These are phyloP conservation scores for Drosophila pectinifera DNA, from an alignment of 1,140 invertebrate genomes.

Conservation along the genomic window DNA sequence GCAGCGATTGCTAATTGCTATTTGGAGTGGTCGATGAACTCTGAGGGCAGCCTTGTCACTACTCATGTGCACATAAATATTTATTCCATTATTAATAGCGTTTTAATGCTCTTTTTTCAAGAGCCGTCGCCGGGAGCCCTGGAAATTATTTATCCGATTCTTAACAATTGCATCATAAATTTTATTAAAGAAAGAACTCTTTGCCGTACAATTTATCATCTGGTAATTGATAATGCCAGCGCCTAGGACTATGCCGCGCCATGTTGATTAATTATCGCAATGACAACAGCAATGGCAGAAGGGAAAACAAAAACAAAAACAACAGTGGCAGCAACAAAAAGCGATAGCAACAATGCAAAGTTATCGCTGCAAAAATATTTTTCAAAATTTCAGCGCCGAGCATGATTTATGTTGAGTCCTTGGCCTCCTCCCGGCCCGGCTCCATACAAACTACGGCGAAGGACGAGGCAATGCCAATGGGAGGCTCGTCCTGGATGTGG, in stretches of 20 bases:
- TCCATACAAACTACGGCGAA: no score
- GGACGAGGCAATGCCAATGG: conserved; percentile 8
- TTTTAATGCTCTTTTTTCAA: conserved; percentile 40
- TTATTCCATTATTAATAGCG: conserved; percentile 37
- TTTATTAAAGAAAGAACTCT: conserved; percentile 73
- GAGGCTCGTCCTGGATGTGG: not conserved
- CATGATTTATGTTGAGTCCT: conserved; percentile 70
- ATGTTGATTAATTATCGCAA: conserved; percentile 79
- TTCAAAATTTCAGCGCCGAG: conserved; percentile 71
- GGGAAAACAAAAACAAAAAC: conserved; percentile 29
- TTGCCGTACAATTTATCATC: conserved; percentile 73
- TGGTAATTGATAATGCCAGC: conserved; percentile 78
- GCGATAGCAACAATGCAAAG: conserved; percentile 60
- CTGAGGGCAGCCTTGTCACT: not conserved
- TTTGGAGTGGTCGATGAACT: conserved; percentile 34
- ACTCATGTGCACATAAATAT: conserved; percentile 29
- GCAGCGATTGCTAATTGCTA: conserved; percentile 35
- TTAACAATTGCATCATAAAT: conserved; percentile 78
- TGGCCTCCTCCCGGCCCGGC: conserved; percentile 34
- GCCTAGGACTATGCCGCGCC: conserved; percentile 69
- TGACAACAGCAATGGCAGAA: conserved; percentile 59
- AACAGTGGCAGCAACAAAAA: conserved; percentile 24
- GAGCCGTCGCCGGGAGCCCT: conserved; percentile 23
- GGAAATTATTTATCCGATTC: conserved; percentile 65
- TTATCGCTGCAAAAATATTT: conserved; percentile 76